Conservation (phyloP, 2,113 vertebrate species). For the Limanda limanda region DNA sequence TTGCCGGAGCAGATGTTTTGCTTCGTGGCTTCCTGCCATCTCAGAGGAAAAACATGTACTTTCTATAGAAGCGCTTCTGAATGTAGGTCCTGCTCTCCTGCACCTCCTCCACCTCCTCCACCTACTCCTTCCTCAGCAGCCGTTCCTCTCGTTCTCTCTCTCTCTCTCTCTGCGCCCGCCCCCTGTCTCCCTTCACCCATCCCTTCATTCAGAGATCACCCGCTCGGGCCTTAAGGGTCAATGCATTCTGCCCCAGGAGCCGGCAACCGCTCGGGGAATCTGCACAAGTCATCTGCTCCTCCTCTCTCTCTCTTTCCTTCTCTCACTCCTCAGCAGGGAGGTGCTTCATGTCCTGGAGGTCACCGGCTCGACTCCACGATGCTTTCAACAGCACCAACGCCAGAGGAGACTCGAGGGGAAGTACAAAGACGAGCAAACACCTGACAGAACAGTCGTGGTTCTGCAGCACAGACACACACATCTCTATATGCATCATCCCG, state of each 20-base stretch:
- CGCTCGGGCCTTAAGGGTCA: conserved; percentile 34
- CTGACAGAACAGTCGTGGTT: conserved; percentile 15
- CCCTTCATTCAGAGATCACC: conserved; percentile 36
- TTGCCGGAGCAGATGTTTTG: not conserved
- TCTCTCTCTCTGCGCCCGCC: not conserved
- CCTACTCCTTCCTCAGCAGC: not conserved
- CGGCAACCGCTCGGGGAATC: not conserved
- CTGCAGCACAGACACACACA: not conserved
- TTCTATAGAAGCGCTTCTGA: not conserved
- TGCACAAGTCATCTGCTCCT: conserved; percentile 9
- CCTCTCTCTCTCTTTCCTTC: not conserved
- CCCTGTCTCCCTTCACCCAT: not conserved
- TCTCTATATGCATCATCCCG: conserved; percentile 21
- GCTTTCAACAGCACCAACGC: conserved; percentile 28
- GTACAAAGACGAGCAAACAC: not conserved
- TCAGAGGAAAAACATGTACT: not conserved
- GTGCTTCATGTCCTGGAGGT: not conserved
- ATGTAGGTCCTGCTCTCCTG: not conserved
- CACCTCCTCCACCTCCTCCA: not conserved
- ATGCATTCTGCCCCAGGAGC: conserved; percentile 27
- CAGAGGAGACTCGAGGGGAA: not conserved
- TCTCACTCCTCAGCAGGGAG: not conserved
- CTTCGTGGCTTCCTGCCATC: not conserved
- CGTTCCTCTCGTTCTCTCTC: not conserved
- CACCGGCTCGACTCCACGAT: not conserved